Conservation (phyloP, 1,140 invertebrate genomes). For the Thaumatotibia leucotreta region DNA sequence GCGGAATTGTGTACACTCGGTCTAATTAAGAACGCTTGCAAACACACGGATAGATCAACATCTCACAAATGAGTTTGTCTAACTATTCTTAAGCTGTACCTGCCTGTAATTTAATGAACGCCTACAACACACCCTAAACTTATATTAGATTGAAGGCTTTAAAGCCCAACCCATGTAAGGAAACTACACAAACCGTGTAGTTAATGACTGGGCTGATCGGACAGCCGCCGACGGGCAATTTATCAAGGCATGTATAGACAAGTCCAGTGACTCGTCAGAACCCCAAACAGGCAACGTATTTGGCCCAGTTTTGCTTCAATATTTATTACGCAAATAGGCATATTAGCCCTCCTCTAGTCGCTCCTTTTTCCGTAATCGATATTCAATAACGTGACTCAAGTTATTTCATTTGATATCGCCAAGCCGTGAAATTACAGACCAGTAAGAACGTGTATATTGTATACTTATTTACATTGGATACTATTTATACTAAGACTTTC, state of each 20-base stretch:
- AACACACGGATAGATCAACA: slow-evolving; percentile 5
- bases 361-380: slow-evolving; percentile 13
- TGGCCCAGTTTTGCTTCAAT: slow-evolving; percentile 5
- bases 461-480: background rate
- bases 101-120: slow-evolving; percentile 27
- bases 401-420: slow-evolving; percentile 3
- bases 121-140: slow-evolving; percentile 27
- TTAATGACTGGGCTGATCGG: slow-evolving; percentile 51
- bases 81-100: slow-evolving; percentile 26
- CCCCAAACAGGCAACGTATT: background rate
- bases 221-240: slow-evolving; percentile 40
- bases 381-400: slow-evolving; percentile 7
- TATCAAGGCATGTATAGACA: slow-evolving; percentile 50
- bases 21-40: slow-evolving; percentile 14
- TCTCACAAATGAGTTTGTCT: slow-evolving; percentile 8
- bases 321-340: slow-evolving; percentile 13
- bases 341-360: background rate
- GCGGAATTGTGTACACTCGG: background rate
- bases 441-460: background rate
- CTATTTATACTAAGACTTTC: no score
- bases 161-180: slow-evolving; percentile 41
- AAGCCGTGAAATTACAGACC: slow-evolving; percentile 6
- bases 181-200: slow-evolving; percentile 49
- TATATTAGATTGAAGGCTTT: slow-evolving; percentile 27
- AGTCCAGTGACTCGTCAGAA: slow-evolving; percentile 38